Conservation (phyloP, 1,140 invertebrate species). For the Hycleus cichorii region DNA sequence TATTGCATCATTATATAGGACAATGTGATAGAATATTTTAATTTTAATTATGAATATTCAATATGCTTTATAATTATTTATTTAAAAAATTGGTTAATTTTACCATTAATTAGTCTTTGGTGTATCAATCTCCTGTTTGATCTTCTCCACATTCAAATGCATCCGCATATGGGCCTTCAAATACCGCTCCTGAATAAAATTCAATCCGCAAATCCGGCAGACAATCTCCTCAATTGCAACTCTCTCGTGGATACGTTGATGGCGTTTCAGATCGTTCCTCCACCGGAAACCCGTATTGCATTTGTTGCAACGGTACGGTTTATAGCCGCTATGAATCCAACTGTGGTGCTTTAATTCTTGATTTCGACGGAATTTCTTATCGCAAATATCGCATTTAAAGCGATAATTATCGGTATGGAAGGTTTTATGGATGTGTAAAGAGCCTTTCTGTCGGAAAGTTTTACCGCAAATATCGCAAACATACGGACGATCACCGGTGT, state of each 20-base stretch:
- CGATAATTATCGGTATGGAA: constrained; percentile 76
- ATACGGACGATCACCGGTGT: constrained; percentile 56
- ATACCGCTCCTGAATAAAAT: constrained; percentile 28
- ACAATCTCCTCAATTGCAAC: constrained; percentile 11
- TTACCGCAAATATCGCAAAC: constrained; percentile 54
- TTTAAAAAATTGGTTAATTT: no score
- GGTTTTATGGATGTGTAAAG: constrained; percentile 87
- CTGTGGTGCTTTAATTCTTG: constrained; percentile 30
- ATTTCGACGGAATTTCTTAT: constrained; percentile 25
- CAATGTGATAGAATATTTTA: no score
- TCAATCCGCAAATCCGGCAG: constrained; percentile 25
- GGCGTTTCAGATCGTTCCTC: constrained; percentile 27
- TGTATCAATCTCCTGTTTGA: no score
- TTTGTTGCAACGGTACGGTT: constrained; percentile 28
- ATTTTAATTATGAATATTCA: no score
- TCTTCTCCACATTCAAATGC: constrained; percentile 5
- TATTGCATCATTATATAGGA: no score
- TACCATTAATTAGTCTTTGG: no score
- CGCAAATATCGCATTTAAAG: constrained; percentile 84
- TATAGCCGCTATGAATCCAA: constrained; percentile 31
- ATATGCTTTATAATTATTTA: no score
- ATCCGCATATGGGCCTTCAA: constrained; percentile 26
- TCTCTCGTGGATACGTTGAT: constrained; percentile 25
- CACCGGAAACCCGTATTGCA: constrained; percentile 24
- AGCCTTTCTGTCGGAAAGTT: constrained; percentile 31